Evolutionary conservation across 2,888 invertebrate species (phyloP).

Genomic region (Rhagium mordax): DNA sequence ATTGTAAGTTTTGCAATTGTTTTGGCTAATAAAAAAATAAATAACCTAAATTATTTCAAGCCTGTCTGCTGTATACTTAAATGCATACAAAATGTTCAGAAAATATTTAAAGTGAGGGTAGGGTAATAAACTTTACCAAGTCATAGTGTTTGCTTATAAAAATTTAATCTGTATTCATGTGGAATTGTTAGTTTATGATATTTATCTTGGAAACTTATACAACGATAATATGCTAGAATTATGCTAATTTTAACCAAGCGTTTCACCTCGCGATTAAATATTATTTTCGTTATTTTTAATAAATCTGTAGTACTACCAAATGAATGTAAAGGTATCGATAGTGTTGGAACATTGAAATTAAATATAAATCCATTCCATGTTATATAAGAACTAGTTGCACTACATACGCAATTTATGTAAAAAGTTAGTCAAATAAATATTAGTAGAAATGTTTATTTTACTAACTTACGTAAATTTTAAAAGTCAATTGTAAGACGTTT

Average conservation of each 20-base stretch:
- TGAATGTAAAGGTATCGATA: background rate
- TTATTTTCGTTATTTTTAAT: no score
- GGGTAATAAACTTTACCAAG: constrained; percentile 14
- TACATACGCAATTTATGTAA: no score
- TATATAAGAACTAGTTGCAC: no score
- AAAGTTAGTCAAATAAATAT: no score
- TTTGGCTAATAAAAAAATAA: background rate
- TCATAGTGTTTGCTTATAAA: background rate
- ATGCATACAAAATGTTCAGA: background rate
- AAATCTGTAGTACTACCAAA: no score
- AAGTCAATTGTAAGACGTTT: no score
- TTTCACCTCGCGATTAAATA: background rate
- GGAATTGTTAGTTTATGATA: background rate
- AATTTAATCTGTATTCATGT: background rate
- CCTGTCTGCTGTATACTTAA: background rate
- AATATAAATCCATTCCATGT: no score
- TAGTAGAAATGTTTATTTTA: no score
- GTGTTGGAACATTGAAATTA: background rate
- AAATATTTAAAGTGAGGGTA: background rate
- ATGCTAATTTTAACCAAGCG: background rate
- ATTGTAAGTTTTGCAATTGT: no score
- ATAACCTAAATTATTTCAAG: background rate
- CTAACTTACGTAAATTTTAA: no score
- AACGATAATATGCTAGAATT: background rate
- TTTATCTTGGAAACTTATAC: background rate